phyloP scores from a whole-genome alignment of 2,113 vertebrate species.

The Chunga burmeisteri region DNA sequence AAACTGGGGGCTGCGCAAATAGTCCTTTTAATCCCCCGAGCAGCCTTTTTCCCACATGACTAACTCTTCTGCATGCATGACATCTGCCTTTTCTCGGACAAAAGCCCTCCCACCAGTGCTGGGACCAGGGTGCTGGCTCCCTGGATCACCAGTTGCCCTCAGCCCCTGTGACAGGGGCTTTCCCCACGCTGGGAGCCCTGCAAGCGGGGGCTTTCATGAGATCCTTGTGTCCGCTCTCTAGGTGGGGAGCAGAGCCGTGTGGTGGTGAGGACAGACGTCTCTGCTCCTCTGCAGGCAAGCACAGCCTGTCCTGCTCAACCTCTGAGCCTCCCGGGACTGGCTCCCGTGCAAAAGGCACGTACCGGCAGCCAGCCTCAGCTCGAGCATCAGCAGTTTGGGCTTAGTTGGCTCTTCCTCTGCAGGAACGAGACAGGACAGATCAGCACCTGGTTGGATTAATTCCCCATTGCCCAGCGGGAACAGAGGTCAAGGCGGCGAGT shows the following conservation, averaged over 20 bases:
- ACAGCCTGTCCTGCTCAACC: neutral
- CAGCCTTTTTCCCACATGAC: constrained; percentile 49
- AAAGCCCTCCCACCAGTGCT: neutral
- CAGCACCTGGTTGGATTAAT: rapidly evolving
- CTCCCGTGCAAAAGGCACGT: rapidly evolving
- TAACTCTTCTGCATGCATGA: constrained; percentile 21
- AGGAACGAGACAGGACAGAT: neutral
- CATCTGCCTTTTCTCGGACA: neutral
- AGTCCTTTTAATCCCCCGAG: neutral
- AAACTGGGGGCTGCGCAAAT: neutral
- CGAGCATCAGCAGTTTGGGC: neutral
- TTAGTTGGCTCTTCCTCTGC: neutral
- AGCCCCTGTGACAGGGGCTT: rapidly evolving
- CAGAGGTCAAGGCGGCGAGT: neutral
- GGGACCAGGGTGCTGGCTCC: neutral
- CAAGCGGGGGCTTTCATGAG: neutral
- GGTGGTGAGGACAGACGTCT: rapidly evolving
- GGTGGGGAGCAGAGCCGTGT: neutral
- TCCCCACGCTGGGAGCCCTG: rapidly evolving
- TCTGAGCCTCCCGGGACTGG: neutral
- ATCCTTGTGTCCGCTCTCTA: rapidly evolving
- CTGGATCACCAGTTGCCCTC: neutral
- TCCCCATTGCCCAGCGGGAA: neutral
- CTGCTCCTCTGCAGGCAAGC: neutral
- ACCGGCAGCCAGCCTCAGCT: neutral